These are phyloP conservation scores for Pachyuromys duprasi DNA, from an alignment of 2,797 vertebrate genomes.

Conservation along the genomic window DNA sequence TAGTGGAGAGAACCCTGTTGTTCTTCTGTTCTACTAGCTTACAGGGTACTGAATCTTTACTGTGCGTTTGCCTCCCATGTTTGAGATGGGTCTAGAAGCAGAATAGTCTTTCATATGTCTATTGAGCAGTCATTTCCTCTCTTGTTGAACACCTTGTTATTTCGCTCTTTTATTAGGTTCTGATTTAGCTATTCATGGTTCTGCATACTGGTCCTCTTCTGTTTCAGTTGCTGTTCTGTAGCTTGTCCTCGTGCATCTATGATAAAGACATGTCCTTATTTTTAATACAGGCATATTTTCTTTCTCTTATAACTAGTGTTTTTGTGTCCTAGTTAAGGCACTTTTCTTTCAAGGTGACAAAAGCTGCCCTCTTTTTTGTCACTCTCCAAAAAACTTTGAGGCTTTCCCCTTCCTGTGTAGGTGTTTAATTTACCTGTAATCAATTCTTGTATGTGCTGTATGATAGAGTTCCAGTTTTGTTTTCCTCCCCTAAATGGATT, in stretches of 20 bases:
- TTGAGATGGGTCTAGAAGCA: not conserved
- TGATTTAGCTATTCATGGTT: constrained; percentile 19
- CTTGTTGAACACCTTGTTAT: constrained; percentile 1
- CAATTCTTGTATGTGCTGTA: not conserved
- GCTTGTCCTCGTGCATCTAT: not conserved
- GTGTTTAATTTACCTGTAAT: constrained; percentile 8
- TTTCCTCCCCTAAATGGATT: not conserved
- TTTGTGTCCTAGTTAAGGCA: constrained; percentile 27
- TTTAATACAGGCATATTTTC: constrained; percentile 47
- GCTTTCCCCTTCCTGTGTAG: not conserved
- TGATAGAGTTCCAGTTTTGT: not conserved
- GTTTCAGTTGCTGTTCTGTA: not conserved
- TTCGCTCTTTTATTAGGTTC: not conserved
- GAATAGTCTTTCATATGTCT: not conserved
- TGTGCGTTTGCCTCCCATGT: not conserved
- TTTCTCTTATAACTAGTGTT: not conserved
- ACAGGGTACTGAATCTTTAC: not conserved
- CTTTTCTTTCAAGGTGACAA: constrained; percentile 33
- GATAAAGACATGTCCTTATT: constrained; percentile 21
- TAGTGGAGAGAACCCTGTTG: not conserved
- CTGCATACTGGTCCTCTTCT: constrained; percentile 2
- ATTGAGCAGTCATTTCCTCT: constrained; percentile 8
- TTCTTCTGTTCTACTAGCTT: constrained; percentile 7
- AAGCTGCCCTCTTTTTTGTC: not conserved
- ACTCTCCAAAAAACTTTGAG: not conserved